Base-by-base conservation (phyloP, 1,140 invertebrate genomes). In the Aphelenchoides fujianensis region DNA sequence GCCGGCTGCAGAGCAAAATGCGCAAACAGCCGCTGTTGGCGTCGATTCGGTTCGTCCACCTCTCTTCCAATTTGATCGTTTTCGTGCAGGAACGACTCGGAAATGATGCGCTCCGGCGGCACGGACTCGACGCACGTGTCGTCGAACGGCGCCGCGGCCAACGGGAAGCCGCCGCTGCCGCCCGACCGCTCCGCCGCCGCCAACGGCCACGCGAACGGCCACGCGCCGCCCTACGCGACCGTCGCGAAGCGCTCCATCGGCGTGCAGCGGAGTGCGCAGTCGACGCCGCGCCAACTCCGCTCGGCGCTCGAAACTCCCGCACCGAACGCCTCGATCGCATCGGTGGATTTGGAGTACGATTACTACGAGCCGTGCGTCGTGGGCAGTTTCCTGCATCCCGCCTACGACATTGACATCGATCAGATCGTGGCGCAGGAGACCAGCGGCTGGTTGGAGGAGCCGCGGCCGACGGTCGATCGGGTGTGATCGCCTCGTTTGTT, bases 51-150 rank as follows among this genome's bases (percentile, higher is more conserved):
- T 66, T 41, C 37, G 32, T 36, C 16, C 1, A 55, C 0, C 23
- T 30, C n/a, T 66, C 30, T n/a, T 66, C 63, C 31, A 64, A 66
- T 3, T n/a, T 66, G 36, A 30, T 66, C 32, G n/a, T 32, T 66
- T 66, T 37, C 37, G 63, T 37, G n/a, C n/a, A n/a, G n/a, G n/a
- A 16, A 16, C 1, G 63, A 66, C 12, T 66, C 63, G 2, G 63
- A 66, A 36, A 66, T 66, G 63, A 36, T 66, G 23, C 63, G 63
- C 12, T 66, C 63, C 0, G 63, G 63, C 2, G 63, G 63, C 7
- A 66, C 63, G 0, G 63, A 66, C 7, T 66, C 63, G 9, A 66
- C 63, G 1, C 63, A 66, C 12, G 27, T 66, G 0, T 66, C 63
- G 2, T 66, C 63, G 16, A 31, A 66, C 31, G 16, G 19, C 23